Conservation (phyloP, 2,888 invertebrate genomes). For the Branchipolynoe longqiensis region DNA sequence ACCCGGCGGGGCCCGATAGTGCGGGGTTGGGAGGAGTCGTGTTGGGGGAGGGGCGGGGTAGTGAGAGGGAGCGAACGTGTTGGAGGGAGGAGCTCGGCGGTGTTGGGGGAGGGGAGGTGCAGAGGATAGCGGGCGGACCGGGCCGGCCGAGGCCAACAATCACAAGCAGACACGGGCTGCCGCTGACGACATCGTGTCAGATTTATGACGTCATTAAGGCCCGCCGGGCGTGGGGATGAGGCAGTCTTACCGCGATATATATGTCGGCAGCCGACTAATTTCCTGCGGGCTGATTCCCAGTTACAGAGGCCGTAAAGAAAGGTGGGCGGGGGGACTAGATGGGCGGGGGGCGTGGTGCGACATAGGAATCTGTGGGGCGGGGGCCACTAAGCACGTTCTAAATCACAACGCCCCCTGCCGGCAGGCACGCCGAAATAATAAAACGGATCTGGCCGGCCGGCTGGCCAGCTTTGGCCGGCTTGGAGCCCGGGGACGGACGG, state of each 20-base stretch:
- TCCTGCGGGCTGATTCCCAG: constrained; percentile 23
- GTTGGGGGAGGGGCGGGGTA: too few relatives aligned
- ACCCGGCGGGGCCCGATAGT: too few relatives aligned
- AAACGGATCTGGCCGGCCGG: not conserved
- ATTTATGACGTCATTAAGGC: constrained; percentile 52
- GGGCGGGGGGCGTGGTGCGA: constrained; percentile 13
- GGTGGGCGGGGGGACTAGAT: not conserved
- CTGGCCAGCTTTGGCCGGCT: too few relatives aligned
- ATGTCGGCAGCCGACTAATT: constrained; percentile 26
- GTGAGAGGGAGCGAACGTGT: too few relatives aligned
- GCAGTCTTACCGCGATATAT: constrained; percentile 1
- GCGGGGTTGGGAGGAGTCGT: too few relatives aligned
- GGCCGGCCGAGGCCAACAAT: too few relatives aligned
- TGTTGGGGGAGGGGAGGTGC: too few relatives aligned
- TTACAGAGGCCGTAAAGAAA: constrained; percentile 14
- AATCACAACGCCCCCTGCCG: not conserved
- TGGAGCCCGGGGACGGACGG: too few relatives aligned
- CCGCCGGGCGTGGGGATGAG: not conserved
- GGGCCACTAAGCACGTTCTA: not conserved
- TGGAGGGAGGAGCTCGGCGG: too few relatives aligned
- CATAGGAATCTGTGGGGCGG: constrained; percentile 8
- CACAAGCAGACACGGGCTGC: not conserved
- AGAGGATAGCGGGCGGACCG: too few relatives aligned
- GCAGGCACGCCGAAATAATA: not conserved
- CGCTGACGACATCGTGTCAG: constrained; percentile 24